Evolutionary conservation across 2,113 vertebrate species (phyloP), one percentile per base, ranked within the genome.

Genomic region (Pao palembangensis): DNA sequence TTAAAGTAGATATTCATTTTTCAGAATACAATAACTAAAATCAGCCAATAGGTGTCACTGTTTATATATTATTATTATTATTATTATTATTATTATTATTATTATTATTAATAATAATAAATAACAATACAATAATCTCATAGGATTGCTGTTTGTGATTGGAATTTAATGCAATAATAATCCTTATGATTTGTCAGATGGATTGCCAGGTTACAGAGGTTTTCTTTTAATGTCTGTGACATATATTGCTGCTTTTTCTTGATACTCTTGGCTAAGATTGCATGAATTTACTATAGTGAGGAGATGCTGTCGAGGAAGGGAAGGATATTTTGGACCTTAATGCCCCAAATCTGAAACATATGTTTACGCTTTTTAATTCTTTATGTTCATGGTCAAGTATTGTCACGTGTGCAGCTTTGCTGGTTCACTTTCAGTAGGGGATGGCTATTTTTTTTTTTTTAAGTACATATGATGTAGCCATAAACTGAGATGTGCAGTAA

Each of bases 121-220:
- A n/a, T n/a, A n/a, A n/a, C n/a, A n/a, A n/a, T n/a, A n/a, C n/a
- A n/a, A n/a, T 31, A 52, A 42, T 38, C 18, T 15, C 7, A 14
- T 43, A 59, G 59, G 16, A 48, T 52, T 31, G 56, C 28, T 61
- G 4, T 71, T 80, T 75, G 58, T 15, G 51, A 56, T 76, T 6
- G 25, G 8, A 18, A 15, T 64, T 51, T 41, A 67, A 67, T 67
- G 62, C 67, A 85, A 51, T 83, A 80, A 62, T 62, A 61, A 67
- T 67, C 54, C 44, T 17, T 62, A 65, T 20, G 44, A 17, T 67
- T 38, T 11, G 3, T 17, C 10, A 52, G 43, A 20, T 34, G 5
- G 25, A 58, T 51, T 19, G 41, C 51, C 64, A 68, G 28, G 15
- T 42, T 19, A 13, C 43, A 13, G 4, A 67, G 11, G 49, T 31